phyloP scores from a whole-genome alignment of 2,888 invertebrate genomes.

The Dyspetes luteomarginatus region DNA sequence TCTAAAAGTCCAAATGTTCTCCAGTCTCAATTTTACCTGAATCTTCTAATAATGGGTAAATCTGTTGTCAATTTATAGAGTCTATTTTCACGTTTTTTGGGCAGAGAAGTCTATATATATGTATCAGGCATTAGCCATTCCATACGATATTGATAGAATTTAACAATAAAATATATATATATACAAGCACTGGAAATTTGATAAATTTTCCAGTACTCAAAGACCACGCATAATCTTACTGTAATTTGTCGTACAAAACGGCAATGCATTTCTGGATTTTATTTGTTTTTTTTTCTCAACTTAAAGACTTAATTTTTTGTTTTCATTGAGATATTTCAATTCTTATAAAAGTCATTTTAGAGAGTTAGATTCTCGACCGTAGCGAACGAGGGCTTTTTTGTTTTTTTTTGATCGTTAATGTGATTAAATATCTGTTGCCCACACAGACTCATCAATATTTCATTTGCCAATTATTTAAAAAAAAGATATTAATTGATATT shows the following conservation, averaged over 20 bases:
- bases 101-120: slow-evolving; percentile 40
- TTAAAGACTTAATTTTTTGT: slow-evolving; percentile 57
- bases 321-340: slow-evolving; percentile 24
- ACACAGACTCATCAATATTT: slow-evolving; percentile 37
- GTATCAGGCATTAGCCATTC: slow-evolving; percentile 56
- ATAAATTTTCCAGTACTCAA: not conserved
- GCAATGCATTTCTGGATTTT: no score
- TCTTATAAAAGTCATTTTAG: slow-evolving; percentile 42
- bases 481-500: slow-evolving; percentile 44
- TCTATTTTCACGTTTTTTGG: slow-evolving; percentile 60
- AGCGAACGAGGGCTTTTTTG: slow-evolving; percentile 30
- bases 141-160: slow-evolving; percentile 38
- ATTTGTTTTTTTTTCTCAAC: slow-evolving; percentile 45
- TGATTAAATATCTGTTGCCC: slow-evolving; percentile 50
- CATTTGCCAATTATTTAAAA: slow-evolving; percentile 41
- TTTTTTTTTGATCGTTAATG: slow-evolving; percentile 46
- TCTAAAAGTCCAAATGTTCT: slow-evolving; percentile 1
- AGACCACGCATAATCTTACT: not conserved
- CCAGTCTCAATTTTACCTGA: slow-evolving; percentile 32
- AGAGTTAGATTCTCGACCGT: slow-evolving; percentile 15
- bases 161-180: slow-evolving; percentile 5
- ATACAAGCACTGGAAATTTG: not conserved
- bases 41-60: slow-evolving; percentile 46
- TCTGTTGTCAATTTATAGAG: slow-evolving; percentile 58
- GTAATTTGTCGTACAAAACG: slow-evolving; percentile 46